Conservation (phyloP, 1,140 invertebrate species). For the Aphelinus certus region DNA sequence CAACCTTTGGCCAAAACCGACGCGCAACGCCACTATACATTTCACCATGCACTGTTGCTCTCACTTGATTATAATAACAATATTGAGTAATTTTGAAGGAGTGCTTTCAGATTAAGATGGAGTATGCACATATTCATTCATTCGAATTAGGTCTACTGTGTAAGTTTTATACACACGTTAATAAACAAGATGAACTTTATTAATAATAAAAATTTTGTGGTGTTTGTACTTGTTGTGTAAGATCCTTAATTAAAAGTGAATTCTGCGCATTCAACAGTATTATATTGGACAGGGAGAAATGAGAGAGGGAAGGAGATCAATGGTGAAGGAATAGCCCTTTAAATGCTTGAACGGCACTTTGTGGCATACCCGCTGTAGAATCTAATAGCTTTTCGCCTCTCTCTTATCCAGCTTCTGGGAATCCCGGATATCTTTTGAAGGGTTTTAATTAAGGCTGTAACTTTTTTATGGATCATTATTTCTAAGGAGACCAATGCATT, state of each 20-base stretch:
- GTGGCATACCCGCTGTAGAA: slow-evolving; percentile 10
- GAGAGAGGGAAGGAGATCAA: slow-evolving; percentile 25
- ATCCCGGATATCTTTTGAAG: slow-evolving; percentile 26
- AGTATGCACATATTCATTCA: no score
- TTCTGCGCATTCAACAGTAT: no score
- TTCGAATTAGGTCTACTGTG: no score
- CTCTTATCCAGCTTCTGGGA: neutral
- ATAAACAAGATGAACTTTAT: no score
- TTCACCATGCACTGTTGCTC: slow-evolving; percentile 1
- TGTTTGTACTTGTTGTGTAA: no score
- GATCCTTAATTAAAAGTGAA: no score
- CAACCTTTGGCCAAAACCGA: slow-evolving; percentile 9
- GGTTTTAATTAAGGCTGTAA: slow-evolving; percentile 28
- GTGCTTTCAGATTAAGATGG: no score
- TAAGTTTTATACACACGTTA: no score
- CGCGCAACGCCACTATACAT: slow-evolving; percentile 17
- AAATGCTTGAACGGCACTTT: slow-evolving; percentile 33
- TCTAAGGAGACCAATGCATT: neutral
- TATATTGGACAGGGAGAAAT: neutral
- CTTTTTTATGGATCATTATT: slow-evolving; percentile 27
- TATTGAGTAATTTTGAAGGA: no score
- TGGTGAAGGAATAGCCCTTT: neutral
- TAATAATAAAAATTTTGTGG: no score
- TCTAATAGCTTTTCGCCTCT: slow-evolving; percentile 21
- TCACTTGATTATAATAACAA: slow-evolving; percentile 2